Conservation (phyloP, 2,113 vertebrate species). For the Percopsis transmontana region DNA sequence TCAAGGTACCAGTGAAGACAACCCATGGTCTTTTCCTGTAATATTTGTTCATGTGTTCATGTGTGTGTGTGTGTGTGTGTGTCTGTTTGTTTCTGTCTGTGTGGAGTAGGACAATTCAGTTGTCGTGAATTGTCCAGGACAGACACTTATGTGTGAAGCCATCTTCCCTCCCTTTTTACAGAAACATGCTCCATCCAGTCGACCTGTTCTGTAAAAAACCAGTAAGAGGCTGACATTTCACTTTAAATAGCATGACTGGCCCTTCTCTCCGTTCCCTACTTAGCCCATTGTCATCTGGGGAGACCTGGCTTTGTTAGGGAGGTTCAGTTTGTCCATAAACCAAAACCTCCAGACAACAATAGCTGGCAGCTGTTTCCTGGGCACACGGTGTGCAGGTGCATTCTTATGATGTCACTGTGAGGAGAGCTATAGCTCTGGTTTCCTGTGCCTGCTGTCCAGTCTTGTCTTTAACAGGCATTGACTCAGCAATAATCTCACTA, state of each 20-base stretch:
- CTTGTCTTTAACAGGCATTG: not conserved
- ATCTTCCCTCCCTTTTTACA: constrained; percentile 55
- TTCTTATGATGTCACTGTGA: constrained; percentile 51
- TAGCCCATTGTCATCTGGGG: constrained; percentile 54
- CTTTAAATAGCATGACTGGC: constrained; percentile 63
- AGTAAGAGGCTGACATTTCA: constrained; percentile 62
- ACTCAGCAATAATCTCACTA: not conserved
- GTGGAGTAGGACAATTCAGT: not conserved
- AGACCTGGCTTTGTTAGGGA: constrained; percentile 61
- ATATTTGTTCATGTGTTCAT: not conserved
- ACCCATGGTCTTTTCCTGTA: not conserved
- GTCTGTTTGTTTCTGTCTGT: not conserved
- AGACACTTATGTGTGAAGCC: constrained; percentile 68
- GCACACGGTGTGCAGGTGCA: constrained; percentile 50
- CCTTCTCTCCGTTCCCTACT: constrained; percentile 59
- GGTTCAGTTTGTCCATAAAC: constrained; percentile 66
- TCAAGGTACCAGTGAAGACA: not conserved
- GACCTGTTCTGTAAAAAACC: constrained; percentile 61
- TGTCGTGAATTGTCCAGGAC: constrained; percentile 23
- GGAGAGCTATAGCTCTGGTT: constrained; percentile 15
- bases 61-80: not conserved
- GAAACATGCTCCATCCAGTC: constrained; percentile 49
- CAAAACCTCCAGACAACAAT: constrained; percentile 66
- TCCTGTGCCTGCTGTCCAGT: constrained; percentile 17
- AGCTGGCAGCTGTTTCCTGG: constrained; percentile 65